phyloP scores from a whole-genome alignment of 2,888 invertebrate genomes.

The Pseudoips prasinana region DNA sequence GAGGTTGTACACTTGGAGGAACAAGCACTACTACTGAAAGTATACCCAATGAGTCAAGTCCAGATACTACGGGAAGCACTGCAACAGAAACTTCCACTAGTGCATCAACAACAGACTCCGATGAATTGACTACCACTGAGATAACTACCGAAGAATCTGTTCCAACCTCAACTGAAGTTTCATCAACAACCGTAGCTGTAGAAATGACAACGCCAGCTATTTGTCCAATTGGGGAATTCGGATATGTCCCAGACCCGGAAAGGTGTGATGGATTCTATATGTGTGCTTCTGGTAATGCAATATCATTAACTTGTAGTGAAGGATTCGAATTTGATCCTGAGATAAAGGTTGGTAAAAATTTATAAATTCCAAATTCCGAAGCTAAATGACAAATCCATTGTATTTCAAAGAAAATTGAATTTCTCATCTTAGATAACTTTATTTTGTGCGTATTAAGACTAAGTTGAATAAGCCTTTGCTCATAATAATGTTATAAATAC shows the following conservation, averaged over 20 bases:
- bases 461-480: no score
- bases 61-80: not conserved
- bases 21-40: not conserved
- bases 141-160: not conserved
- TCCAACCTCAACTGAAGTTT: not conserved
- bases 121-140: not conserved
- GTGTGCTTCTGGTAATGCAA: conserved; percentile 29
- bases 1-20: not conserved
- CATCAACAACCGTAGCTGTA: not conserved
- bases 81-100: not conserved
- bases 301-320: conserved; percentile 29
- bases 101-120: not conserved
- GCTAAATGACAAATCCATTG: no score
- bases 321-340: conserved; percentile 38
- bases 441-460: no score
- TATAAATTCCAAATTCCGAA: not conserved
- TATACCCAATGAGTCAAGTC: not conserved
- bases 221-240: conserved; percentile 34
- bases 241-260: conserved; percentile 35
- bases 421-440: not conserved
- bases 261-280: conserved; percentile 39
- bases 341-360: conserved; percentile 18
- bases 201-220: conserved; percentile 9
- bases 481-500: no score
- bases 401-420: no score